phyloP scores from a whole-genome alignment of 64 coral and sea anemone species.

The Orbicella faveolata region DNA sequence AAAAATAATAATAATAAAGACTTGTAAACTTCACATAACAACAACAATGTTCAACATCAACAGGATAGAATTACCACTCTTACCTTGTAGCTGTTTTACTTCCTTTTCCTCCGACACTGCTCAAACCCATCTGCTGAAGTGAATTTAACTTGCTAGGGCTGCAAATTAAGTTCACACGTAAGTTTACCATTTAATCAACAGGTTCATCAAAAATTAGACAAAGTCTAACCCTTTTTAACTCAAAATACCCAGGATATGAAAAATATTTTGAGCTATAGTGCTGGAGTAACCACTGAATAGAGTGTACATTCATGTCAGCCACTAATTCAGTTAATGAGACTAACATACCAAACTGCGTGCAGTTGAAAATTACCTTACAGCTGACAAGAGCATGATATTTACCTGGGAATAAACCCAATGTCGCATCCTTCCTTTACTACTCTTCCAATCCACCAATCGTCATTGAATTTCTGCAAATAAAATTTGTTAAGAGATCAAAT shows the following conservation, averaged over 20 bases:
- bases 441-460: slow-evolving; percentile 99
- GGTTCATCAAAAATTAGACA: no score
- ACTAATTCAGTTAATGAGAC: no score
- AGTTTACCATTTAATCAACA: no score
- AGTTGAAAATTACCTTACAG: background rate
- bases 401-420: slow-evolving; percentile 98
- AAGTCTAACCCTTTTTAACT: no score
- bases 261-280: no score
- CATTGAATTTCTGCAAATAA: slow-evolving; percentile 91
- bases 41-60: no score
- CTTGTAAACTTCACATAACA: background rate
- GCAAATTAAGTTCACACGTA: background rate
- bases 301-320: no score
- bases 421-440: slow-evolving; percentile 94
- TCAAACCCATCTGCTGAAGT: slow-evolving; percentile 74
- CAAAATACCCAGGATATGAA: no score
- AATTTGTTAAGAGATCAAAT: background rate
- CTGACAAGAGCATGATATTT: background rate
- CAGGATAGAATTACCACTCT: background rate
- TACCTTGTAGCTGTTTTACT: slow-evolving; percentile 53
- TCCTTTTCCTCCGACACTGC: slow-evolving; percentile 59
- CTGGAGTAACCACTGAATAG: no score
- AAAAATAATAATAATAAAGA: background rate
- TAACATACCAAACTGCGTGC: background rate
- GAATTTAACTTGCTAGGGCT: slow-evolving; percentile 91